Evolutionary conservation across 1,140 invertebrate species (phyloP), one percentile per base, ranked within the genome.

Genomic region (Heliconius himera): DNA sequence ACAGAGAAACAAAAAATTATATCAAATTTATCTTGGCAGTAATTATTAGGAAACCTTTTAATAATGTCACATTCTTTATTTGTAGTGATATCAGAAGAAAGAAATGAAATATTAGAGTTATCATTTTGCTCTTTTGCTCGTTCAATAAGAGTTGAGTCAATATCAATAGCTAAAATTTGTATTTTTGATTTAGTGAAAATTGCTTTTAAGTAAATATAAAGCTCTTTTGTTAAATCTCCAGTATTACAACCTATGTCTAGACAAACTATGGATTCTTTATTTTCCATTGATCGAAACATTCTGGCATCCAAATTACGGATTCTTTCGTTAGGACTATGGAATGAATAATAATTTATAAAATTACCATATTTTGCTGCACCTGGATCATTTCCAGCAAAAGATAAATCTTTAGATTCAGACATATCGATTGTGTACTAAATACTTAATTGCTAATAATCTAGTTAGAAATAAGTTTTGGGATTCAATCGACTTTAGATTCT

Each of bases 311-410:
- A 92, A 81, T 96, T 94, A 73, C 95, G 94, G 36, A 97, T 94
- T 84, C 97, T 95, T 81, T 96, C 95, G 76, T 95, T 91, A 36
- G 96, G 95, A 71, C 96, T 95, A 94, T 98, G 97, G 90, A 98
- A 98, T 86, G 96, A 93, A 90, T 98, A 98, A 88, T 98, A 98
- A 94, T 98, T 98, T 79, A 97, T 97, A 86, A 98, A 98, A 92
- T 98, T 98, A 81, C 97, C 97, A 94, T 95, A 96, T 87, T 96
- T 95, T 8, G 96, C 96, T 60, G 97, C 96, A 6, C 97, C 97
- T 51, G 97, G 97, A 91, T 98, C 96, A 54, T 92, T 91, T 29
- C 92, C 94, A 90, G 92, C 84, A 85, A 89, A 83, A 56, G 76
- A 72, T 36, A 92, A 78, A 54, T 91, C 85, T 70, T 85, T 81